Percentiles rank a stretch among this genome's conserved stretches.
These are phyloP conservation scores for Branchinecta lynchi DNA, from an alignment of 1,140 invertebrate genomes.

Conservation along the genomic window DNA sequence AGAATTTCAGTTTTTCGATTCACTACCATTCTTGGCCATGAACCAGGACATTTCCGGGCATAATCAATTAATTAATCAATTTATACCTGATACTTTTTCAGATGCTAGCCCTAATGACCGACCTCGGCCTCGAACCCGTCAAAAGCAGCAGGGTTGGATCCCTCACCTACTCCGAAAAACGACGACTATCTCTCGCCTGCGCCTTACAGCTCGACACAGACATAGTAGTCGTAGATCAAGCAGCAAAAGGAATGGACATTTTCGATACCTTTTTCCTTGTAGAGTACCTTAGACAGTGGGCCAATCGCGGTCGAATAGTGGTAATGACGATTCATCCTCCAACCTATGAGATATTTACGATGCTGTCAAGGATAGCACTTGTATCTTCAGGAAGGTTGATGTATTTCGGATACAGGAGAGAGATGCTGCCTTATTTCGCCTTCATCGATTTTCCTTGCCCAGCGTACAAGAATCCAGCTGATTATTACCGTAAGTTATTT, in stretches of 20 bases:
- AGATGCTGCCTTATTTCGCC: constrained; percentile 84
- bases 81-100: constrained; percentile 29
- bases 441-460: constrained; percentile 88
- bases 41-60: no score
- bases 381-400: constrained; percentile 75
- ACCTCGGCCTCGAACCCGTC: constrained; percentile 71
- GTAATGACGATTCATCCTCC: constrained; percentile 84
- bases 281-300: constrained; percentile 86
- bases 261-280: constrained; percentile 90
- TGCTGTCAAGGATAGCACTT: constrained; percentile 70
- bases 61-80: no score
- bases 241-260: constrained; percentile 83
- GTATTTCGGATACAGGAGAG: constrained; percentile 69
- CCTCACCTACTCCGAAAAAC: constrained; percentile 68
- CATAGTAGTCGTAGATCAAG: constrained; percentile 68
- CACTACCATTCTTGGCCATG: no score
- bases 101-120: constrained; percentile 72
- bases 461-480: constrained; percentile 86
- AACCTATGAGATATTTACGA: constrained; percentile 87
- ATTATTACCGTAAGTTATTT: constrained; percentile 63
- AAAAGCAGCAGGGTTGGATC: constrained; percentile 54
- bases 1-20: no score
- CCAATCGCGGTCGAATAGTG: constrained; percentile 59
- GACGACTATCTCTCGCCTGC: constrained; percentile 69
- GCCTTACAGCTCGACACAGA: constrained; percentile 67